Evolutionary conservation across 2,113 vertebrate genomes (phyloP).

Genomic region (Lampris megalopsis): DNA sequence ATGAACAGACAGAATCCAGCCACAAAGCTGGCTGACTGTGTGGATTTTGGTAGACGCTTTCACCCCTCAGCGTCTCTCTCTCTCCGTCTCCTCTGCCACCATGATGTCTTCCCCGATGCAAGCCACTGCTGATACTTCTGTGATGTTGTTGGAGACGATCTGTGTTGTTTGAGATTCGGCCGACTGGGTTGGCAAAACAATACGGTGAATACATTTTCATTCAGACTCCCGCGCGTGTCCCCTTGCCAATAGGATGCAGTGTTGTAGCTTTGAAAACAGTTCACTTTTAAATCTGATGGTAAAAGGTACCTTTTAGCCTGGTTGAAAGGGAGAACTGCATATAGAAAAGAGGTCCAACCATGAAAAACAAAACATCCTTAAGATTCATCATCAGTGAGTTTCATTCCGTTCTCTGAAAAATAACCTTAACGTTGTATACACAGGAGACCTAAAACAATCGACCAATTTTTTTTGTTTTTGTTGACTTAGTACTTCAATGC

Average conservation of each 20-base stretch:
- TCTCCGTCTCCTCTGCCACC: conserved; percentile 55
- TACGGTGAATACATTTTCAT: conserved; percentile 77
- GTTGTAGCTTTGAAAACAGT: conserved; percentile 76
- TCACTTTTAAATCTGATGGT: conserved; percentile 74
- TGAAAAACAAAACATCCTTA: conserved; percentile 73
- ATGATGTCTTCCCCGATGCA: conserved; percentile 76
- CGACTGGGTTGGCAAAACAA: conserved; percentile 80
- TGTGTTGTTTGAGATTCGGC: conserved; percentile 80
- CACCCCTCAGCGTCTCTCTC: conserved; percentile 65
- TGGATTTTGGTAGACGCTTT: conserved; percentile 74
- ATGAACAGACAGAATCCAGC: conserved; percentile 65
- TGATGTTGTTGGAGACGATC: conserved; percentile 75
- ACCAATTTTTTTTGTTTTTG: conserved; percentile 73
- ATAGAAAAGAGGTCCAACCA: conserved; percentile 74
- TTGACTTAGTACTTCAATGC: conserved; percentile 75
- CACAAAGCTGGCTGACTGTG: conserved; percentile 68
- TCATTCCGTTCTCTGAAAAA: conserved; percentile 70
- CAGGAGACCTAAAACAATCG: conserved; percentile 72
- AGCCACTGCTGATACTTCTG: conserved; percentile 69
- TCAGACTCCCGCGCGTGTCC: conserved; percentile 72
- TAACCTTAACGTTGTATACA: conserved; percentile 75
- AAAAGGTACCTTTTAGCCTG: conserved; percentile 69
- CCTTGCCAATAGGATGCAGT: conserved; percentile 63
- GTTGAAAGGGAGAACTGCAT: conserved; percentile 72
- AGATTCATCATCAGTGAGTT: conserved; percentile 73